Conservation (phyloP, 1,140 invertebrate genomes). For the Orussus abietinus region DNA sequence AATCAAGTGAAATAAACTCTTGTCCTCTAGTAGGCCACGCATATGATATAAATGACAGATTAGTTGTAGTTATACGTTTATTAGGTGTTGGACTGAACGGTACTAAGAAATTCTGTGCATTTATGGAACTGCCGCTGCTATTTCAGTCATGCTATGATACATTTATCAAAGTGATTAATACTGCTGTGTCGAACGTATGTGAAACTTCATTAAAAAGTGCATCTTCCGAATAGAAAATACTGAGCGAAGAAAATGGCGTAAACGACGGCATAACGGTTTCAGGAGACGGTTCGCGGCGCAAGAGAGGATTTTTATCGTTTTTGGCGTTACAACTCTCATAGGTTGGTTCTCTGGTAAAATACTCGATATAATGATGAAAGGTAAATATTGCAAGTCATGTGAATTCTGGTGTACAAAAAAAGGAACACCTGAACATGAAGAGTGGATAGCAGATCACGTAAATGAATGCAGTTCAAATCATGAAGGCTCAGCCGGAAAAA, state of each 20-base stretch:
- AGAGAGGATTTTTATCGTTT: not conserved
- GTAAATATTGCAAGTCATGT: too few relatives aligned
- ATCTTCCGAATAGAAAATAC: not conserved
- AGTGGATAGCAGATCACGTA: too few relatives aligned
- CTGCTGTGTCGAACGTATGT: too few relatives aligned
- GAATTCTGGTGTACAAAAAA: too few relatives aligned
- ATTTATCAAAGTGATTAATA: too few relatives aligned
- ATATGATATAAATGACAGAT: constrained; percentile 1
- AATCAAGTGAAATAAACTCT: too few relatives aligned
- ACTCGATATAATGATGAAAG: too few relatives aligned
- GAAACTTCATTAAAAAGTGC: not conserved
- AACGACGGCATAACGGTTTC: not conserved
- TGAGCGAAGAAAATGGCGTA: not conserved
- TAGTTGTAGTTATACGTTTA: constrained; percentile 3
- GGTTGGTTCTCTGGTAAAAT: too few relatives aligned
- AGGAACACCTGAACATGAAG: too few relatives aligned
- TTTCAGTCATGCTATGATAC: constrained; percentile 3
- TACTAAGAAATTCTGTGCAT: not conserved
- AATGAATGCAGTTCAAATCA: too few relatives aligned
- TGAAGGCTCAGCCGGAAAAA: too few relatives aligned
- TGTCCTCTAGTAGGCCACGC: constrained; percentile 2
- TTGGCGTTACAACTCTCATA: too few relatives aligned
- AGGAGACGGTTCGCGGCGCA: not conserved
- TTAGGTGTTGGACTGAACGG: constrained; percentile 1
- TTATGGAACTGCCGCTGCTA: constrained; percentile 2